These are phyloP conservation scores for Megalonaias nervosa DNA, from an alignment of 1,140 invertebrate genomes.

Conservation along the genomic window DNA sequence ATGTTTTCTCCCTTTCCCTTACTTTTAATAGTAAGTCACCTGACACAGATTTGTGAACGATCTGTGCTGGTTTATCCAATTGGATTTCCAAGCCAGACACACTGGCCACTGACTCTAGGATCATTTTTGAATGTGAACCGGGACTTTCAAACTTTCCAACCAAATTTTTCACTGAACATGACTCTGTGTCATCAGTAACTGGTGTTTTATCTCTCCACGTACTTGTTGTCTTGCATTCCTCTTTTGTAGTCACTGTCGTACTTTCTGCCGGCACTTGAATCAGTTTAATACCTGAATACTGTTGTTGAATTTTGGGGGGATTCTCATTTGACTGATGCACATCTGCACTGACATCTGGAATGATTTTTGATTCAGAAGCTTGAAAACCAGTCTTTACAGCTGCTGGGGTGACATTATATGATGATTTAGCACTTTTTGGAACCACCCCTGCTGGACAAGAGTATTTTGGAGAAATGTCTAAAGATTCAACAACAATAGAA, in stretches of 20 bases:
- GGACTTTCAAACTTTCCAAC: slow-evolving; percentile 52
- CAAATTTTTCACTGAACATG: slow-evolving; percentile 44
- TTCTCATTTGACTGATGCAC: no score
- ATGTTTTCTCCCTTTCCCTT: background rate
- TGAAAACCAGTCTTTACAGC: background rate
- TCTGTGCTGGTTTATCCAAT: background rate
- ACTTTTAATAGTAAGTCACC: background rate
- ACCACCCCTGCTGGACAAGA: slow-evolving; percentile 3
- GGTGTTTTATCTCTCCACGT: background rate
- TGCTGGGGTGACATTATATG: background rate
- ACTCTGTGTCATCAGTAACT: slow-evolving; percentile 4
- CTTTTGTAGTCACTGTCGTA: background rate
- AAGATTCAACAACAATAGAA: no score
- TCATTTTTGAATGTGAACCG: slow-evolving; percentile 1
- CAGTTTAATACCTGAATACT: no score
- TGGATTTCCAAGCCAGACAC: background rate
- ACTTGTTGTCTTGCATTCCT: background rate
- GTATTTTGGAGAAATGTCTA: background rate
- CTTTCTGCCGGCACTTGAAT: background rate
- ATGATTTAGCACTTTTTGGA: background rate
- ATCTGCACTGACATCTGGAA: no score
- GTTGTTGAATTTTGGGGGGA: no score
- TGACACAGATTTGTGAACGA: background rate
- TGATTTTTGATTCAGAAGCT: background rate
- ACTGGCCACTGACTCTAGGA: slow-evolving; percentile 1